Evolutionary conservation across 1,140 invertebrate species (phyloP), one percentile per base, ranked within the genome.

Genomic region (Agrilus planipennis): DNA sequence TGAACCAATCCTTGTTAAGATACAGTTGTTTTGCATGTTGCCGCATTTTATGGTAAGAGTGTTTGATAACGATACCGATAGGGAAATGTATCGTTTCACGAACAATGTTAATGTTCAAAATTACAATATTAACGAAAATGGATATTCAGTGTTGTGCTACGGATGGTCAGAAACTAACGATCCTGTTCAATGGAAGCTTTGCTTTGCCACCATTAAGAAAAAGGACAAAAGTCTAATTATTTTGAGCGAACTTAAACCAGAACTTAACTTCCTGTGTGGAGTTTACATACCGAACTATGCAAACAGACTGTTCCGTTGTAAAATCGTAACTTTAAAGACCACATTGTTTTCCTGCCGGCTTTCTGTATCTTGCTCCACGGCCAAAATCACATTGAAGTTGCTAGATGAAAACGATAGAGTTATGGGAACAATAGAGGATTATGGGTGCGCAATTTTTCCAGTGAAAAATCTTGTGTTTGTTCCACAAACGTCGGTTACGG

Each of bases 141-240:
- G 62, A 5, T 66, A 62, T 28, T 65, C 62, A 5, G 29, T 65
- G 0, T 34, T 66, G 3, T 52, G 54, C 28, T 65, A 64, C 16
- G 61, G 60, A 0, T 59, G 51, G 51, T 42, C 34, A 16, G 38
- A 50, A 2, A 35, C 41, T 5, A 17, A 27, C 1, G 42, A 42
- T 10, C 49, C 52, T 17, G 9, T 57, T 5, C 15, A 47, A 2
- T 64, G 55, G 55, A 53, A 51, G 5, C 31, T 65, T 11, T 41
- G 49, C n/a, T 14, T 62, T 4, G 39, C 53, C 10, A 57, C 52
- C 0, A 34, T 52, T 1, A 62, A 57, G 36, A 48, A 44, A 3
- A 22, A 31, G 6, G 7, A 5, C 2, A 6, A 15, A 7, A 15
- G 38, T 12, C 30, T 44, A 4, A 14, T 34, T 19, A 40, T 30